Evolutionary conservation across 2,113 vertebrate genomes (phyloP).

Genomic region (Bubo bubo): DNA sequence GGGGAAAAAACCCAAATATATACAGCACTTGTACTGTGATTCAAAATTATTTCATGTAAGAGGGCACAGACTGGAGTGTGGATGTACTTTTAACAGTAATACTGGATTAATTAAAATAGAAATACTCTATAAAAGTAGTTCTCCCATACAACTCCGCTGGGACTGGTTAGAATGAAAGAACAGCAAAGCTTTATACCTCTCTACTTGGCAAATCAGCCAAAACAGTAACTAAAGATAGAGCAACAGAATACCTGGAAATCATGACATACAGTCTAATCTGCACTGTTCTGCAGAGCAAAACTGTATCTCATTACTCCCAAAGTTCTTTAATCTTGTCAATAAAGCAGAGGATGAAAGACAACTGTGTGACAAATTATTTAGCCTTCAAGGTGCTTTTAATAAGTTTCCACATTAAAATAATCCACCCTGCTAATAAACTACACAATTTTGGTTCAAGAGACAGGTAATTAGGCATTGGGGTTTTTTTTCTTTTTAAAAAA

Average conservation of each 20-base stretch:
- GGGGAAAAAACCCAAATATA: accelerated
- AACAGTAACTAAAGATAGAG: neutral
- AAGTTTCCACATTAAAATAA: neutral
- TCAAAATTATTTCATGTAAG: neutral
- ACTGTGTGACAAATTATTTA: neutral
- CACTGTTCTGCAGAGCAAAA: neutral
- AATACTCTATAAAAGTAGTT: neutral
- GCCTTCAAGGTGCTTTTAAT: neutral
- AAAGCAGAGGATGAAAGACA: constrained; percentile 23
- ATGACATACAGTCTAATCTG: neutral
- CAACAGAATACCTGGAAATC: neutral
- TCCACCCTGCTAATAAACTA: neutral
- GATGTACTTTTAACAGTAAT: neutral
- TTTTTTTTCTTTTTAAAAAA: neutral
- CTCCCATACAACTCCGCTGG: neutral
- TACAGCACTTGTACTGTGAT: neutral
- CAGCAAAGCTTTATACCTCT: neutral
- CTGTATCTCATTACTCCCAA: neutral
- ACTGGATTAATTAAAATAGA: neutral
- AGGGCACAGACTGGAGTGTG: neutral
- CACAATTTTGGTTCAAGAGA: neutral
- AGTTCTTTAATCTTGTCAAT: constrained; percentile 15
- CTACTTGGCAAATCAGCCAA: neutral
- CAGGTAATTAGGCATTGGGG: neutral
- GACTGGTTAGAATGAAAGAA: neutral